phyloP scores from a whole-genome alignment of 2,113 vertebrate genomes.

The Eurypyga helias region DNA sequence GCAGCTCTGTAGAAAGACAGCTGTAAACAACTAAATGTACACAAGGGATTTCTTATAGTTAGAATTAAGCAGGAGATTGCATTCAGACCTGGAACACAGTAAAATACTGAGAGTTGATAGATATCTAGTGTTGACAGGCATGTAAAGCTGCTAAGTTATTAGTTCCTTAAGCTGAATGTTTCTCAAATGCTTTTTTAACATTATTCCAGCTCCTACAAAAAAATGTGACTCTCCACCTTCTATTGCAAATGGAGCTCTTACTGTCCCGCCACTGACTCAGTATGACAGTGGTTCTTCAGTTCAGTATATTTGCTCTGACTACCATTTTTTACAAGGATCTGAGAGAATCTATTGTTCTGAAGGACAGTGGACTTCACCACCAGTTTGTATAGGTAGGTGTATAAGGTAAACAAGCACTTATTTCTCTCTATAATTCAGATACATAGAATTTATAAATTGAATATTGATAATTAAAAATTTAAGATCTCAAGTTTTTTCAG shows the following conservation, averaged over 20 bases:
- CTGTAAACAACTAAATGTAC: neutral
- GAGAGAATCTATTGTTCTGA: constrained; percentile 56
- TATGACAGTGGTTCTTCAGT: constrained; percentile 73
- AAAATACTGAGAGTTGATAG: neutral
- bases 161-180: neutral
- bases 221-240: constrained; percentile 71
- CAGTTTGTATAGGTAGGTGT: constrained; percentile 74
- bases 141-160: neutral
- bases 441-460: neutral
- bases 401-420: neutral
- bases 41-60: neutral
- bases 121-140: neutral
- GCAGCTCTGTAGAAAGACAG: neutral
- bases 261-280: neutral
- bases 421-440: neutral
- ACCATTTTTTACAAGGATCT: constrained; percentile 74
- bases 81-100: neutral
- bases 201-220: constrained; percentile 43
- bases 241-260: constrained; percentile 61
- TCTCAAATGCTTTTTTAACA: neutral
- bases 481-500: neutral
- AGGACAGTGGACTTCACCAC: constrained; percentile 70
- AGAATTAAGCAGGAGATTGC: neutral
- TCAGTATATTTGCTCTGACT: constrained; percentile 69
- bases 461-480: neutral